A percentile compares a stretch with the other conserved stretches of the same genome.
Conservation (phyloP, 2,888 invertebrate genomes). For the Neoaliturus tenellus region DNA sequence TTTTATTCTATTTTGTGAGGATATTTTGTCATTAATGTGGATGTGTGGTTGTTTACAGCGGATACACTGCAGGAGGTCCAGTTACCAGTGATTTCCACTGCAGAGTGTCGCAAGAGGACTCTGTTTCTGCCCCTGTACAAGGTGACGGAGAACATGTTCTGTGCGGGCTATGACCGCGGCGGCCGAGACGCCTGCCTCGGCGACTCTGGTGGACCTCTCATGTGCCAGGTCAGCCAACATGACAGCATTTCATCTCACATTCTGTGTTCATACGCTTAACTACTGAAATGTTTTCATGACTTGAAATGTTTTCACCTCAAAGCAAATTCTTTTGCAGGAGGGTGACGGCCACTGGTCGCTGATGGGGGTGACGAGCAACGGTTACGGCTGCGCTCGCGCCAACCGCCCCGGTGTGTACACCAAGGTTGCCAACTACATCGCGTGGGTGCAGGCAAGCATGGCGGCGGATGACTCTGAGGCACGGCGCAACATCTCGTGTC, state of each 20-base stretch:
- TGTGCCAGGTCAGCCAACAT: constrained; percentile 83
- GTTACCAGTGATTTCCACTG: constrained; percentile 85
- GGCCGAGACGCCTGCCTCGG: constrained; percentile 89
- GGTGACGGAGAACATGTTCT: constrained; percentile 89
- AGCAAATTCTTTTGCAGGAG: constrained; percentile 72
- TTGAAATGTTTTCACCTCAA: too few relatives aligned
- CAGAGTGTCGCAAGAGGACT: constrained; percentile 85
- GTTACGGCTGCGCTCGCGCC: constrained; percentile 87
- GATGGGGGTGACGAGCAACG: constrained; percentile 84
- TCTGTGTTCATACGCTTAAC: too few relatives aligned
- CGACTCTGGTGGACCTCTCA: constrained; percentile 87
- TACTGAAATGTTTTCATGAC: too few relatives aligned
- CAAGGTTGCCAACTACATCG: constrained; percentile 84
- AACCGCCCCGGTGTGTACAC: constrained; percentile 89
- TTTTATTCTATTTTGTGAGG: too few relatives aligned
- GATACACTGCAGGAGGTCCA: constrained; percentile 90
- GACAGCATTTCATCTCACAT: too few relatives aligned
- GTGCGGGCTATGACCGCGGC: constrained; percentile 87
- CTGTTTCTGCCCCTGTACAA: constrained; percentile 84
- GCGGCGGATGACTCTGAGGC: constrained; percentile 62
- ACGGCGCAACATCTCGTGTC: constrained; percentile 71
- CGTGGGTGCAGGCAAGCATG: constrained; percentile 81
- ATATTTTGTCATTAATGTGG: background rate
- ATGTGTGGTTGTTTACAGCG: constrained; percentile 74
- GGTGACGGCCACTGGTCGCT: constrained; percentile 72